These are phyloP conservation scores for Penaeus monodon DNA, from an alignment of 2,888 invertebrate genomes.

Conservation along the genomic window DNA sequence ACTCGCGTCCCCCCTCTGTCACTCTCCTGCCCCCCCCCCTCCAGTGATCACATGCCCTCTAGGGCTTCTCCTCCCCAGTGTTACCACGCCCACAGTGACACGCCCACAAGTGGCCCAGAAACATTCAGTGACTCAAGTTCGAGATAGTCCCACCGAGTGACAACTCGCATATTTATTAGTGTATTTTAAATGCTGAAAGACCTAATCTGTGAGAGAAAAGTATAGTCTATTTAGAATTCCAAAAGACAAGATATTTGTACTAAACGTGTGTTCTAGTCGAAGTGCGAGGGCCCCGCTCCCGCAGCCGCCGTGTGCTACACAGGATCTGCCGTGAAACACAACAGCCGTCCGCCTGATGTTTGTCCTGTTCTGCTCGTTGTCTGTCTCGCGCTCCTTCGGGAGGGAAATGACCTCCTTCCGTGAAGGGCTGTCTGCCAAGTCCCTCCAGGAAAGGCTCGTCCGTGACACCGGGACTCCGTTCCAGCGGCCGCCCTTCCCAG, in stretches of 20 bases:
- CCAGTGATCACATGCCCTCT: background rate
- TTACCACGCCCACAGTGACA: background rate
- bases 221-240: slow-evolving; percentile 28
- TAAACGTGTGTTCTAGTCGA: slow-evolving; percentile 17
- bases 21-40: slow-evolving; percentile 11
- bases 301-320: background rate
- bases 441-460: too few species aligned
- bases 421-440: background rate
- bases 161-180: slow-evolving; percentile 49
- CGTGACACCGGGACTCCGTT: too few species aligned
- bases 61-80: slow-evolving; percentile 1
- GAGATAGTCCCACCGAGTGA: slow-evolving; percentile 39
- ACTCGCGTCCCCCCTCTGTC: background rate
- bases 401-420: background rate
- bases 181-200: slow-evolving; percentile 4
- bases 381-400: background rate
- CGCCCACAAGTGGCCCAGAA: background rate
- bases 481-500: too few species aligned
- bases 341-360: background rate
- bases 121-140: background rate
- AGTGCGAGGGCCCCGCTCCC: slow-evolving; percentile 4
- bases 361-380: background rate
- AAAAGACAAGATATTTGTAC: slow-evolving; percentile 44
- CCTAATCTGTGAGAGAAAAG: slow-evolving; percentile 8
- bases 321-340: slow-evolving; percentile 19